Evolutionary conservation across 2,888 invertebrate genomes (phyloP).

Genomic region (Andricus curvator): DNA sequence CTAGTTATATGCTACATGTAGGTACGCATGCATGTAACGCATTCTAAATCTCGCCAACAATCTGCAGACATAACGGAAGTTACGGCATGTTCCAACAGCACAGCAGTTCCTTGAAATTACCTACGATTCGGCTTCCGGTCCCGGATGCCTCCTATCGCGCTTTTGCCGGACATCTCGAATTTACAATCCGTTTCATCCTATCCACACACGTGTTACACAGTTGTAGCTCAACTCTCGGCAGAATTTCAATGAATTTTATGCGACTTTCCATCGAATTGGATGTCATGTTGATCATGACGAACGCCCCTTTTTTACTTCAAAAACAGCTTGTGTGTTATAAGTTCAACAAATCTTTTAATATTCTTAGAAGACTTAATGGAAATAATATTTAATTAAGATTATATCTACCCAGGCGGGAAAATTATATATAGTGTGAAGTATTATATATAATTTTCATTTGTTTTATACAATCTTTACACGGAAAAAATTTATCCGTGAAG

Average conservation of each 20-base stretch:
- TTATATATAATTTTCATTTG: too few relatives aligned
- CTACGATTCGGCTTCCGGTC: conserved; percentile 54
- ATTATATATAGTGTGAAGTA: too few relatives aligned
- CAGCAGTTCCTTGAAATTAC: conserved; percentile 56
- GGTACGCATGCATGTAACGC: conserved; percentile 51
- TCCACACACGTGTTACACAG: conserved; percentile 40
- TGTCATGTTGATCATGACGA: neutral
- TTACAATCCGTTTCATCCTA: conserved; percentile 52
- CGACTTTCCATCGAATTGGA: conserved; percentile 28
- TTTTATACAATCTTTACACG: too few relatives aligned
- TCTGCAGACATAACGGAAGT: conserved; percentile 56
- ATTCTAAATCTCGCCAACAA: conserved; percentile 55
- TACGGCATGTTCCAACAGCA: conserved; percentile 46
- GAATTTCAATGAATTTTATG: conserved; percentile 33
- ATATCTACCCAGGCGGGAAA: too few relatives aligned
- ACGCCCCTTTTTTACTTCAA: neutral
- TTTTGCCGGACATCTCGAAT: conserved; percentile 55
- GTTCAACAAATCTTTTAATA: neutral
- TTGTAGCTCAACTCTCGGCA: neutral
- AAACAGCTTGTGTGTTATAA: neutral
- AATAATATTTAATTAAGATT: too few relatives aligned
- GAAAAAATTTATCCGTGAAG: too few relatives aligned
- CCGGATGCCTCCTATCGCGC: conserved; percentile 53
- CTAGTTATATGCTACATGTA: neutral
- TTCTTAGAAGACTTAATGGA: neutral